Conservation (phyloP, 2,113 vertebrate species). For the Takifugu flavidus region DNA sequence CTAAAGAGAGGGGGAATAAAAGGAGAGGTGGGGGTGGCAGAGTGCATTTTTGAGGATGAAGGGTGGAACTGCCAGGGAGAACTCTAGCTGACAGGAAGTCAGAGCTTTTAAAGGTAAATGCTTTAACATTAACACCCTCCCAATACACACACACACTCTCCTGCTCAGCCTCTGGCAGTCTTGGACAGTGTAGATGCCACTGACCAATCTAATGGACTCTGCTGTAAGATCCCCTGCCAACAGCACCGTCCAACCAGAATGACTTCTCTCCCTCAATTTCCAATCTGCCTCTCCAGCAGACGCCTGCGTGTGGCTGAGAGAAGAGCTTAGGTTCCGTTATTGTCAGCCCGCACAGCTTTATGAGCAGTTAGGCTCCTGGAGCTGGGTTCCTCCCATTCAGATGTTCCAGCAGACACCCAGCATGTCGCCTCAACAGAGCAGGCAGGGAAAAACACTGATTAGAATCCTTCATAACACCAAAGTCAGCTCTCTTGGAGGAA, state of each 20-base stretch:
- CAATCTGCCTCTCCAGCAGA: slow-evolving; percentile 66
- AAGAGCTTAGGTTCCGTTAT: slow-evolving; percentile 69
- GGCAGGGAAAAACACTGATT: slow-evolving; percentile 20
- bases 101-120: slow-evolving; percentile 23
- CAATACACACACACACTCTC: slow-evolving; percentile 2
- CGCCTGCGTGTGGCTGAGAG: slow-evolving; percentile 55
- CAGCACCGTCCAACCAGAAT: slow-evolving; percentile 55
- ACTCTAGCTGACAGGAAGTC: slow-evolving; percentile 42
- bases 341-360: slow-evolving; percentile 72
- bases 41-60: slow-evolving; percentile 7
- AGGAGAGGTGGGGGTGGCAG: neutral
- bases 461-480: slow-evolving; percentile 40
- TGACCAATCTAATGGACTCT: slow-evolving; percentile 75
- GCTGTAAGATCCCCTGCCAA: slow-evolving; percentile 63
- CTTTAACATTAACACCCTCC: neutral
- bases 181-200: slow-evolving; percentile 62
- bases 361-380: slow-evolving; percentile 68
- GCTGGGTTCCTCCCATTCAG: slow-evolving; percentile 68
- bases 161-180: slow-evolving; percentile 49
- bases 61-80: slow-evolving; percentile 50
- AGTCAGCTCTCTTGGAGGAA: slow-evolving; percentile 18
- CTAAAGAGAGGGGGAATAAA: slow-evolving; percentile 13
- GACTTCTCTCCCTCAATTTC: slow-evolving; percentile 69
- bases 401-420: slow-evolving; percentile 50
- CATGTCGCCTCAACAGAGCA: slow-evolving; percentile 37